A percentile compares a stretch with the other conserved stretches of the same genome.
Conservation (phyloP, 2,888 invertebrate genomes). For the Lathronympha strigana region DNA sequence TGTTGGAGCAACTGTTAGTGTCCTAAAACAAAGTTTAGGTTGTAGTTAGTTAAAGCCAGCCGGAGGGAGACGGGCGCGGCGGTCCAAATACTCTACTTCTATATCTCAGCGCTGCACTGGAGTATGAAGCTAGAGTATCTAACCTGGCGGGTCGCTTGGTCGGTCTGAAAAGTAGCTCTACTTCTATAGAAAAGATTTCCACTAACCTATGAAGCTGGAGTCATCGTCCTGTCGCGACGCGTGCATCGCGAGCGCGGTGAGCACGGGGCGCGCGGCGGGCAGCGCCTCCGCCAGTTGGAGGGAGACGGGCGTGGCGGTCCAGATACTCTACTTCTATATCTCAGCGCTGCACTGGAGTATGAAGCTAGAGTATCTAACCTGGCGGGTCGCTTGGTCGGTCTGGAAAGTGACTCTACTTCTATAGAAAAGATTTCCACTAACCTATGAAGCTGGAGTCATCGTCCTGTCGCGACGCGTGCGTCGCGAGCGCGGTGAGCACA, state of each 20-base stretch:
- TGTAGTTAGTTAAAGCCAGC: too few relatives aligned
- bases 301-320: neutral
- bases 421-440: conserved; percentile 1
- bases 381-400: neutral
- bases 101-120: neutral
- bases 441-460: conserved; percentile 86
- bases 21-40: neutral
- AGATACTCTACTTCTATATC: neutral
- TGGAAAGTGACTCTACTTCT: neutral
- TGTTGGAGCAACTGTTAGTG: neutral
- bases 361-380: conserved; percentile 79
- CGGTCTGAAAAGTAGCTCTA: neutral
- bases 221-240: conserved; percentile 83
- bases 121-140: conserved; percentile 77
- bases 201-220: conserved; percentile 82
- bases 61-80: neutral
- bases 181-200: neutral
- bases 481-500: conserved; percentile 80
- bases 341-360: neutral
- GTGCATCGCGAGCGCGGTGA: conserved; percentile 81
- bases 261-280: conserved; percentile 84
- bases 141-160: conserved; percentile 45
- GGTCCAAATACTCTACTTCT: neutral
- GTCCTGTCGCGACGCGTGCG: conserved; percentile 79
- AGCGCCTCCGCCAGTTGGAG: too few relatives aligned